These are phyloP conservation scores for Dicyrtomina minuta DNA, from an alignment of 2,888 invertebrate genomes.

Conservation along the genomic window DNA sequence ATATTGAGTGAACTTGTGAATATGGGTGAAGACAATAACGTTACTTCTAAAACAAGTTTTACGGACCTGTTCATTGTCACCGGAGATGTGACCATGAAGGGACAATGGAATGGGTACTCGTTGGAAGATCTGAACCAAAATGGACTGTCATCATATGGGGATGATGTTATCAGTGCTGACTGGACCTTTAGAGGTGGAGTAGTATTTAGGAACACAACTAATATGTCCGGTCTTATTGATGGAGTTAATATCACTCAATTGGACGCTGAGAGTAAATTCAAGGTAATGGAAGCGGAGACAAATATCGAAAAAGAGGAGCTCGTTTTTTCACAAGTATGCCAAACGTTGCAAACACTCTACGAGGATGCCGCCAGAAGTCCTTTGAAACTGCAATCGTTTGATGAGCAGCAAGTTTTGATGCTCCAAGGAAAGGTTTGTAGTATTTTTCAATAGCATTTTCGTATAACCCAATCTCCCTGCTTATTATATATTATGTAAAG, in stretches of 20 bases:
- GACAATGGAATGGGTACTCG: slow-evolving; percentile 30
- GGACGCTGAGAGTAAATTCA: slow-evolving; percentile 20
- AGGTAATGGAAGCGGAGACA: slow-evolving; percentile 24
- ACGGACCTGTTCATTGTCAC: slow-evolving; percentile 21
- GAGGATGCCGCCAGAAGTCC: slow-evolving; percentile 33
- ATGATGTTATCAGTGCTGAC: slow-evolving; percentile 38
- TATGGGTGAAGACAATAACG: slow-evolving; percentile 21
- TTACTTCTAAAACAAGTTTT: slow-evolving; percentile 38
- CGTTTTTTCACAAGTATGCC: slow-evolving; percentile 32
- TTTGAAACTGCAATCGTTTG: slow-evolving; percentile 46
- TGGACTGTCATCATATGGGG: slow-evolving; percentile 34
- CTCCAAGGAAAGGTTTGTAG: slow-evolving; percentile 33
- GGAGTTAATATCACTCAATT: slow-evolving; percentile 33
- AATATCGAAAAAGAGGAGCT: slow-evolving; percentile 24
- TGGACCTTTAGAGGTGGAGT: slow-evolving; percentile 44
- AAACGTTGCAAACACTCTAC: slow-evolving; percentile 19
- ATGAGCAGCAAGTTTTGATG: slow-evolving; percentile 43
- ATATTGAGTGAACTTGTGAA: slow-evolving; percentile 30
- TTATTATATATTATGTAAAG: no score
- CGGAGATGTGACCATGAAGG: slow-evolving; percentile 27
- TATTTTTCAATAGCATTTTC: background rate
- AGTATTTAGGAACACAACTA: slow-evolving; percentile 33
- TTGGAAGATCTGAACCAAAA: slow-evolving; percentile 34
- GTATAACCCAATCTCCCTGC: no score
- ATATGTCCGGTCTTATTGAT: slow-evolving; percentile 33